Percentiles rank a stretch among this genome's conserved stretches.
These are phyloP conservation scores for Hassar affinis DNA, from an alignment of 2,113 vertebrate genomes.

Conservation along the genomic window DNA sequence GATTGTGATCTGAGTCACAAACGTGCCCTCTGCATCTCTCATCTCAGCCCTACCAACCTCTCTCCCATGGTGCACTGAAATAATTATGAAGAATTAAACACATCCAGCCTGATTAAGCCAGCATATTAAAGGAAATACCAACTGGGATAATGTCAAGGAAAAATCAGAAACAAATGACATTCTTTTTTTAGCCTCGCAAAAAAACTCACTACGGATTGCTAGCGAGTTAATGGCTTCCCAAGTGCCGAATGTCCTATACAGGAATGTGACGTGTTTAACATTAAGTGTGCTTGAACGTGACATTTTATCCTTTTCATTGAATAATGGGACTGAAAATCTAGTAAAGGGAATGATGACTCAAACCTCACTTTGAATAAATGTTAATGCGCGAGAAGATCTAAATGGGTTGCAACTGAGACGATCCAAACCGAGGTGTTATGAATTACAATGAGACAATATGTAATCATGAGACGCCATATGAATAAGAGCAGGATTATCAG, in stretches of 20 bases:
- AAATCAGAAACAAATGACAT: conserved; percentile 58
- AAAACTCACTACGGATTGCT: conserved; percentile 18
- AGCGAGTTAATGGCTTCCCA: conserved; percentile 46
- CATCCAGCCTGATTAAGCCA: conserved; percentile 52
- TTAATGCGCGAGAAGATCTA: conserved; percentile 47
- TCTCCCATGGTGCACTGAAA: conserved; percentile 55
- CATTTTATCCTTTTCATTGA: conserved; percentile 41
- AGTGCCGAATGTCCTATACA: conserved; percentile 48
- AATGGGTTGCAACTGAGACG: conserved; percentile 27
- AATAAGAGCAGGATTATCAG: conserved; percentile 27
- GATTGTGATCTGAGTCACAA: conserved; percentile 64
- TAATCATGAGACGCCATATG: conserved; percentile 17
- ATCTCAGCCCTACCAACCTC: conserved; percentile 34
- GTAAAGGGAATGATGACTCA: conserved; percentile 39
- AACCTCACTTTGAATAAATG: conserved; percentile 43
- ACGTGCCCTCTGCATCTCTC: conserved; percentile 45
- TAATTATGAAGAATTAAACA: conserved; percentile 67
- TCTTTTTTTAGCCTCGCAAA: background rate
- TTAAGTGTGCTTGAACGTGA: conserved; percentile 46
- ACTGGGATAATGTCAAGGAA: conserved; percentile 58
- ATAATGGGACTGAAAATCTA: conserved; percentile 40
- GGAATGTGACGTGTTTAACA: conserved; percentile 46
- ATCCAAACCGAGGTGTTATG: conserved; percentile 25
- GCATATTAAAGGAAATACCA: conserved; percentile 59
- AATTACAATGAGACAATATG: conserved; percentile 19